Evolutionary conservation across 2,113 vertebrate species (phyloP), one percentile per base, ranked within the genome.

Genomic region (Genyomyrus donnyi): DNA sequence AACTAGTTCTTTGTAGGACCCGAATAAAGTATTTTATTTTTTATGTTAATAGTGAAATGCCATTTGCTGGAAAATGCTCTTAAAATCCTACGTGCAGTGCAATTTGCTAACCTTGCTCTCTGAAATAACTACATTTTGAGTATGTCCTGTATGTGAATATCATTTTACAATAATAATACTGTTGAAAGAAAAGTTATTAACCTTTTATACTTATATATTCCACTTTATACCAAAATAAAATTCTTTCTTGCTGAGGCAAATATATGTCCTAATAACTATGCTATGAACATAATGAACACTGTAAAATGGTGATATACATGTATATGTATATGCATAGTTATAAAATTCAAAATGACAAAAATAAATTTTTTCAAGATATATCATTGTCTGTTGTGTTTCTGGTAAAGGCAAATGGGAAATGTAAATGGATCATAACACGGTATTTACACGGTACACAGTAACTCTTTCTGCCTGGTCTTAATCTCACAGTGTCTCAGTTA

Each of bases 251-350:
- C 87, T 48, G 27, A 84, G 58, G 87, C 77, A 53, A 88, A 88
- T 77, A 53, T 87, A 90, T 46, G 88, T 70, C 50, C 90, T 77
- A 85, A 42, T 88, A 62, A 77, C 87, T 87, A 90, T 90, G 87
- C 87, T 85, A 77, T 90, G 24, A 89, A 90, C 11, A 85, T 89
- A 84, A 86, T 48, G 24, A 90, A 89, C 50, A 89, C 87, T 90
- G 90, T 84, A 90, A 90, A 52, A 83, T 50, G n/a, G 11, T 87
- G 53, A 5, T 87, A 88, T 87, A 88, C 52, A 90, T 83, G 49
- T n/a, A 27, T 53, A 87, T 85, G 87, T 90, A 85, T 90, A 85
- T 90, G 87, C 88, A 88, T 89, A 90, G 87, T 90, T 84, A 90
- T 85, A 85, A 24, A 90, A 90, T 88, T 87, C 2, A 49, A 90